Percentiles rank a stretch among this genome's conserved stretches.
Evolutionary conservation across 1,140 invertebrate species (phyloP).

Genomic region (Magallana ariakensis): DNA sequence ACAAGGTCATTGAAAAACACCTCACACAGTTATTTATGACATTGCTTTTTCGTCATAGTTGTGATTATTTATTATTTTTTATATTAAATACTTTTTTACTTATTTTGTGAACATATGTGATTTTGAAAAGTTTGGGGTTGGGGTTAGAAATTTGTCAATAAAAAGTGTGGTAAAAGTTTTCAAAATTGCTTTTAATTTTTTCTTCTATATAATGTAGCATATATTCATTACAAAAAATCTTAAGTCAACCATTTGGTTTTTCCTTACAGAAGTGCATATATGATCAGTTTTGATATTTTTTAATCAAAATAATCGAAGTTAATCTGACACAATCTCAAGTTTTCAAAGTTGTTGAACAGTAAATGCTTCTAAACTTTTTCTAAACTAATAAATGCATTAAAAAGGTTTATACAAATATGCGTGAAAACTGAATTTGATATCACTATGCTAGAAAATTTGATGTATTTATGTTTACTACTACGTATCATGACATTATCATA

Average conservation of each 20-base stretch:
- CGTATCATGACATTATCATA: not conserved
- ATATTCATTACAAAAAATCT: not conserved
- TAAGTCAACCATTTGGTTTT: not conserved
- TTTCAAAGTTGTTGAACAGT: not conserved
- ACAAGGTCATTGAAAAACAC: slow-evolving; percentile 27
- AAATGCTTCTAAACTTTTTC: not conserved
- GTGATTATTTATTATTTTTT: not conserved
- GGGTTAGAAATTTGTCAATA: slow-evolving; percentile 25
- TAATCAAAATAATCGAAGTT: not conserved
- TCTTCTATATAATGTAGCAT: not conserved
- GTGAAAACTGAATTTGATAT: not conserved
- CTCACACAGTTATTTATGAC: not conserved
- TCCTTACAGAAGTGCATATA: not conserved
- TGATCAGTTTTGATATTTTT: not conserved
- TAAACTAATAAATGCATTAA: not conserved
- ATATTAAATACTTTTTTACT: no score
- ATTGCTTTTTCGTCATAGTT: not conserved
- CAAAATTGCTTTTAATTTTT: not conserved
- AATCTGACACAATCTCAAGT: not conserved
- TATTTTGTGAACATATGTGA: not conserved
- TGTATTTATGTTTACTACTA: not conserved
- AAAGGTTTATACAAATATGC: not conserved
- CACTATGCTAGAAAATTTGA: not conserved
- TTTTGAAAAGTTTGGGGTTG: not conserved
- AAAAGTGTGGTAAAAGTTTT: slow-evolving; percentile 7